Base-by-base conservation (phyloP, 2,888 invertebrate genomes). In the Drosophila aldrichi region DNA sequence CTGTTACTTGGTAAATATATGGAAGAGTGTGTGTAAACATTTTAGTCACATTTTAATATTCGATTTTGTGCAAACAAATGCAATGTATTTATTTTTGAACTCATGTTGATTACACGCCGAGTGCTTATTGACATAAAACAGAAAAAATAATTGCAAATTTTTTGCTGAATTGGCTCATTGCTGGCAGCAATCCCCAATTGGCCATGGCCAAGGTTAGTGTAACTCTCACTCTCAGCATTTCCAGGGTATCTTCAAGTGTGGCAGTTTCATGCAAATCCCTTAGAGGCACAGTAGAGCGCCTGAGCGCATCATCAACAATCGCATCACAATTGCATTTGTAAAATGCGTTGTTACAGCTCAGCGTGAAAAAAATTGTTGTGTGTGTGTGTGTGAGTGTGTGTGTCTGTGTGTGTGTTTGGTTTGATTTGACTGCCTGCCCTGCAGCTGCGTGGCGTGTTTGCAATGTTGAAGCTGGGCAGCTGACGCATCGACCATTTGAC, bases 31-130 rank as follows among this genome's bases (percentile, higher is more conserved):
- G 22, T 25, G 52, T 9, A 40, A 40, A 40, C 54, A 54, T 54
- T 40, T 40, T 40, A 40, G 38, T 12, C 16, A 14, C n/a, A 54
- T 54, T 54, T 52, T 38, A 36, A 38, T 38, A 38, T 36, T 52
- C 16, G 16, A 25, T 54, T 40, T 54, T 12, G 22, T 20, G 16
- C 18, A 29, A 14, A 40, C 29, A 29, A 54, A 29, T 12, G 4
- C 25, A 12, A 14, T 54, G 40, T 14, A 8, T 55, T 55, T 40
- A 18, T 38, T 29, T 40, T 29, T 40, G 8, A 49, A 49, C 48
- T 2, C 12, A 29, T 29, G 29, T 48, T 48, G n/a, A 49, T 32
- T n/a, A 32, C 18, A 32, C 32, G 49, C 0, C 10, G 14, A 49
- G n/a, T 12, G 49, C 18, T 25, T 54, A n/a, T 38, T 38, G 52